Percentiles rank a stretch among this genome's conserved stretches.
These are phyloP conservation scores for Pheucticus melanocephalus DNA, from an alignment of 2,113 vertebrate genomes.

Conservation along the genomic window DNA sequence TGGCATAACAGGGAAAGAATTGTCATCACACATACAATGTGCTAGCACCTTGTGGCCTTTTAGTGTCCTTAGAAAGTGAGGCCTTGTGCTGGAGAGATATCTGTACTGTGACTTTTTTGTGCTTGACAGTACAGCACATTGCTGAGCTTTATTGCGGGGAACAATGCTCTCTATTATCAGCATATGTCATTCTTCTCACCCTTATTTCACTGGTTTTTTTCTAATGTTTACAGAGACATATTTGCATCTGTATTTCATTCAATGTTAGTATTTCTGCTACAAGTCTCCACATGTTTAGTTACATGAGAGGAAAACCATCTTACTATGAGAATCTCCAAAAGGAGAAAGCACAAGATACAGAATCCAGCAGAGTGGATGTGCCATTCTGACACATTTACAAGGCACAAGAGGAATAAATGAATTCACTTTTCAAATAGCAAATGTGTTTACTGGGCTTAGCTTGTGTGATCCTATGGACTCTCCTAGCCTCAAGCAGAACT, in stretches of 20 bases:
- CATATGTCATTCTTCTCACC: background rate
- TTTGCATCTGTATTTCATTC: background rate
- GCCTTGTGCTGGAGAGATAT: background rate
- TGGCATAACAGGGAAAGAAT: background rate
- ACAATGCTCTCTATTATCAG: background rate
- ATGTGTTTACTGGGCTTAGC: background rate
- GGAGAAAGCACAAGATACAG: background rate
- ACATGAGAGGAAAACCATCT: background rate
- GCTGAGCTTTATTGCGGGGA: background rate
- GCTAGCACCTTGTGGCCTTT: background rate
- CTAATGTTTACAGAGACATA: background rate
- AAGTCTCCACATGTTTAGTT: background rate
- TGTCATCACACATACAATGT: background rate
- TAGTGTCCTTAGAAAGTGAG: background rate
- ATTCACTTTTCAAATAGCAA: background rate
- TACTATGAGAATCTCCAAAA: background rate
- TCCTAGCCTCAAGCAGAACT: background rate
- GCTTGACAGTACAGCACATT: background rate
- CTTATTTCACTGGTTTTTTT: background rate
- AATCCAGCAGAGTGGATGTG: background rate
- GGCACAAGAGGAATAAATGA: background rate
- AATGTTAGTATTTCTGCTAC: background rate
- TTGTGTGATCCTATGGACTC: background rate
- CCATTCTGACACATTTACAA: background rate
- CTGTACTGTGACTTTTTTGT: background rate